Evolutionary conservation across 2,797 vertebrate species (phyloP).

Genomic region (Dipus sagitta): DNA sequence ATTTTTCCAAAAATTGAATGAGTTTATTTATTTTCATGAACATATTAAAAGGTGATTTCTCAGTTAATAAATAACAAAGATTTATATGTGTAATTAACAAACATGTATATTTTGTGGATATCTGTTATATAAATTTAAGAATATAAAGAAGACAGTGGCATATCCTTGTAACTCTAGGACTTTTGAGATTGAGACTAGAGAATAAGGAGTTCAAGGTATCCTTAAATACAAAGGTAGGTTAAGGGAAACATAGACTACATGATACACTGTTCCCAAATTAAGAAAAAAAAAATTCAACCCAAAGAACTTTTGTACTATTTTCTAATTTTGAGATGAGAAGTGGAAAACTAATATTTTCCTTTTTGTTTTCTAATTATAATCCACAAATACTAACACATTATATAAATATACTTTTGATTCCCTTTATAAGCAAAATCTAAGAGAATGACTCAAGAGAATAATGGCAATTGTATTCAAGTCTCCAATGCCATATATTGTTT

Average conservation of each 20-base stretch:
- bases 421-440: background rate
- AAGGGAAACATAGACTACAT: too few relatives aligned
- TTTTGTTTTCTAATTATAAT: background rate
- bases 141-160: too few relatives aligned
- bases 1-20: background rate
- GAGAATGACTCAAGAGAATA: background rate
- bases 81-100: background rate
- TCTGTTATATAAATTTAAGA: background rate
- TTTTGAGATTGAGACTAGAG: too few relatives aligned
- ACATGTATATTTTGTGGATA: background rate
- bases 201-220: too few relatives aligned
- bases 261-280: too few relatives aligned
- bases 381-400: background rate
- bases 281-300: too few relatives aligned
- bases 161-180: too few relatives aligned
- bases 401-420: background rate
- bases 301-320: background rate
- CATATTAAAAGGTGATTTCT: background rate
- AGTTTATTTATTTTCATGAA: background rate
- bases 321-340: background rate
- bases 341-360: background rate
- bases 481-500: background rate
- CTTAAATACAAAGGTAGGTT: too few relatives aligned
- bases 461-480: background rate
- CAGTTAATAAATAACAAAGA: slow-evolving; percentile 39